Base-by-base conservation (phyloP, 2,888 invertebrate genomes). In the Orchesellides sinensis region DNA sequence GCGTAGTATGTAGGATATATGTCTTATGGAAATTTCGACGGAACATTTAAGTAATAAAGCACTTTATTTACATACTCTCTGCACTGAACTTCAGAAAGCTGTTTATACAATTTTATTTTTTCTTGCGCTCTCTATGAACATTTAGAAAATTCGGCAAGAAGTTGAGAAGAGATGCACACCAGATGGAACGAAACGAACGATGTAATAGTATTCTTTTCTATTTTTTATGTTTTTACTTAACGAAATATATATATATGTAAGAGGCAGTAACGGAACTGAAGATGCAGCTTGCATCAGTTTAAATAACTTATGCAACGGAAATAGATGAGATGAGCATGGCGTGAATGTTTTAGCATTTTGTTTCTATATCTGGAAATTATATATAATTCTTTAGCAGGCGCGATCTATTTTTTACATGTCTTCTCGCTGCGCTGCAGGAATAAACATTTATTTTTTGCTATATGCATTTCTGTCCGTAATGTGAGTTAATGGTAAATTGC, bases 341-440 rank as follows among this genome's bases (percentile, higher is more conserved):
- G 23, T 52, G 52, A 69, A 69, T 49, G 40, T 29, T 68, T 27
- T 1, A 21, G 69, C 14, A 32, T 72, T 72, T 72, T 72, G 59
- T 72, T 40, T 72, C 70, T 72, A 72, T 72, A 72, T 72, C 59
- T 72, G 70, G 70, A 52, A 70, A 45, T 56, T 72, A 45, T 59
- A 35, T 69, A 23, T 29, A 27, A n/a, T 40, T 66, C 19, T 73
- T 63, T 45, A 61, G 49, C 25, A 54, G 54, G 21, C 21, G n/a
- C 17, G 47, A 2, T 52, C n/a, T 52, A 52, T 21, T 52, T 17
- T 21, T 52, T 54, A 23, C 54, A 21, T 54, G 21, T 54, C 23
- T 17, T 25, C 21, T 54, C 6, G 40, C 25, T 70, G 12, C 54
- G 17, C 21, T n/a, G 23, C 45, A 61, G 47, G 73, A 63, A 61